These are phyloP conservation scores for Rhinophrynus dorsalis DNA, from an alignment of 2,797 vertebrate genomes.

Conservation along the genomic window DNA sequence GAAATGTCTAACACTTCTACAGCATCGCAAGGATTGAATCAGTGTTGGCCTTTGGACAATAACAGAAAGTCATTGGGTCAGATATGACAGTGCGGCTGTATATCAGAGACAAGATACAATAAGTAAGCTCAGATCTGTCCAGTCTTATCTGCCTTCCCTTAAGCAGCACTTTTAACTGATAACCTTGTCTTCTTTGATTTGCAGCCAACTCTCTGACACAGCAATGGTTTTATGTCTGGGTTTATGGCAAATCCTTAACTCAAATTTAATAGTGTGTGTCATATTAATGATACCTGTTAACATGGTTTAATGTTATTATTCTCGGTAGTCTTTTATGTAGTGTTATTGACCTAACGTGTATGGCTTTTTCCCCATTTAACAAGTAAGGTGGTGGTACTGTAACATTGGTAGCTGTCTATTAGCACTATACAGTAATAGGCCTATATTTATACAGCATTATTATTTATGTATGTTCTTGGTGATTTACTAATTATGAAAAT, in stretches of 20 bases:
- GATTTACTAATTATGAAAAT: too few relatives aligned
- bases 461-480: too few relatives aligned
- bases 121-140: conserved; percentile 32
- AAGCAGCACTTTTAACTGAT: conserved; percentile 36
- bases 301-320: conserved; percentile 10
- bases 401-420: background rate
- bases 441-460: too few relatives aligned
- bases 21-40: conserved; percentile 21
- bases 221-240: conserved; percentile 17
- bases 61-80: conserved; percentile 27
- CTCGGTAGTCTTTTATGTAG: conserved; percentile 20
- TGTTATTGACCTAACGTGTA: conserved; percentile 1
- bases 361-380: background rate
- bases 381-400: background rate
- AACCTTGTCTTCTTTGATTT: conserved; percentile 48
- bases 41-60: conserved; percentile 33
- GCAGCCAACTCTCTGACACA: conserved; percentile 31
- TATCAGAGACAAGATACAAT: conserved; percentile 28
- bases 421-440: too few relatives aligned
- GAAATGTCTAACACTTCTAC: conserved; percentile 10
- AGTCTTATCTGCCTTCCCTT: conserved; percentile 38
- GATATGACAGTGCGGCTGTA: conserved; percentile 15
- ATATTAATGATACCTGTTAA: conserved; percentile 32
- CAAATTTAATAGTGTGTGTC: conserved; percentile 7
- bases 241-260: conserved; percentile 25